Percentiles rank a stretch among this genome's conserved stretches.
phyloP scores from a whole-genome alignment of 2,113 vertebrate genomes.

The Corythaixoides concolor region DNA sequence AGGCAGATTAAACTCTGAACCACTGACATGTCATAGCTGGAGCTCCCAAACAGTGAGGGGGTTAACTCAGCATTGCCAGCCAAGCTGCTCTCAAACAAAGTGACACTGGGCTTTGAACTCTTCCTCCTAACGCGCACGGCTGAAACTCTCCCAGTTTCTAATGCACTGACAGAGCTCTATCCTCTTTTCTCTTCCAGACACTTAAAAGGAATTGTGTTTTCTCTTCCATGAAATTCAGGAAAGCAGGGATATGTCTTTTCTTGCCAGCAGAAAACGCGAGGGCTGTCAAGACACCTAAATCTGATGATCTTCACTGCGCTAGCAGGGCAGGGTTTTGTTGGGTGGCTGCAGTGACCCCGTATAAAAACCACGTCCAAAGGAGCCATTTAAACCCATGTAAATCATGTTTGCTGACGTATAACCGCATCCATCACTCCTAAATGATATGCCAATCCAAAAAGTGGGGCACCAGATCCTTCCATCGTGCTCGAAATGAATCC shows the following conservation, averaged over 20 bases:
- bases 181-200: not conserved
- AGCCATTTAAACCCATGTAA: conserved; percentile 32
- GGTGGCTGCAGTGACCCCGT: not conserved
- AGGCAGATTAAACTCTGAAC: not conserved
- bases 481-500: not conserved
- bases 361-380: not conserved
- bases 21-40: not conserved
- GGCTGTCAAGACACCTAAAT: conserved; percentile 21
- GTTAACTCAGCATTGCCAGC: not conserved
- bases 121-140: not conserved
- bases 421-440: not conserved
- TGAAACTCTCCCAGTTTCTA: not conserved
- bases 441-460: conserved; percentile 33
- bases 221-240: not conserved
- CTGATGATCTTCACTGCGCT: not conserved
- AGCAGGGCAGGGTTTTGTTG: not conserved
- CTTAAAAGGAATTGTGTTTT: conserved; percentile 7
- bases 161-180: not conserved
- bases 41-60: not conserved
- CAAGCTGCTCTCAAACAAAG: not conserved
- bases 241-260: conserved; percentile 20
- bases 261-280: not conserved
- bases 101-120: not conserved
- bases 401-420: not conserved
- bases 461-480: conserved; percentile 1